Evolutionary conservation across 2,888 invertebrate species (phyloP).

Genomic region (Conops quadrifasciatus): DNA sequence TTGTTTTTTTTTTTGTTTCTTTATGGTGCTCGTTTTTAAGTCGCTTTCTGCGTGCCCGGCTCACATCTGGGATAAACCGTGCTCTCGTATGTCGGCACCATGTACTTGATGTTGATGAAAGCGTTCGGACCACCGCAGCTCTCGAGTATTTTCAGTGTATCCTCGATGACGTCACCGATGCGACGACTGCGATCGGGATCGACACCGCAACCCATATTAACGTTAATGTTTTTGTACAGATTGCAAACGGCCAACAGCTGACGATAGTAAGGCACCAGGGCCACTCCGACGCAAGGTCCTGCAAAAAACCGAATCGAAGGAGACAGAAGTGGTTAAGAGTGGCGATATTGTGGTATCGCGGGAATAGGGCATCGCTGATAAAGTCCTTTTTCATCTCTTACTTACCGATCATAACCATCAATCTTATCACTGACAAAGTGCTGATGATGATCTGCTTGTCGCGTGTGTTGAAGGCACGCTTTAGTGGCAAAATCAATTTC

Average conservation of each 20-base stretch:
- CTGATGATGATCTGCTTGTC: slow-evolving; percentile 81
- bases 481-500: slow-evolving; percentile 90
- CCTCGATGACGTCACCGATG: slow-evolving; percentile 89
- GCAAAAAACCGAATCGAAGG: too few relatives aligned
- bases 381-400: neutral
- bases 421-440: slow-evolving; percentile 84
- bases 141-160: slow-evolving; percentile 90
- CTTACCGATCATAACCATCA: slow-evolving; percentile 81
- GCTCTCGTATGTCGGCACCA: slow-evolving; percentile 98
- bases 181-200: slow-evolving; percentile 88
- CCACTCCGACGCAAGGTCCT: slow-evolving; percentile 78
- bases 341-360: too few relatives aligned
- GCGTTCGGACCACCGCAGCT: slow-evolving; percentile 93
- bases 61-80: slow-evolving; percentile 65
- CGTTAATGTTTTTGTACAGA: slow-evolving; percentile 74
- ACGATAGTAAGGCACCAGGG: slow-evolving; percentile 93
- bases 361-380: too few relatives aligned
- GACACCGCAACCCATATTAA: slow-evolving; percentile 86
- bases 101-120: slow-evolving; percentile 97
- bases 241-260: slow-evolving; percentile 91
- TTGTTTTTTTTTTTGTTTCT: neutral
- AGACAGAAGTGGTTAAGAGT: neutral
- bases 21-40: neutral
- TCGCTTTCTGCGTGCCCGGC: neutral
- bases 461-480: slow-evolving; percentile 88